Percentiles rank a stretch among this genome's conserved stretches.
phyloP scores from a whole-genome alignment of 1,140 invertebrate genomes.

The Drosophila orena region DNA sequence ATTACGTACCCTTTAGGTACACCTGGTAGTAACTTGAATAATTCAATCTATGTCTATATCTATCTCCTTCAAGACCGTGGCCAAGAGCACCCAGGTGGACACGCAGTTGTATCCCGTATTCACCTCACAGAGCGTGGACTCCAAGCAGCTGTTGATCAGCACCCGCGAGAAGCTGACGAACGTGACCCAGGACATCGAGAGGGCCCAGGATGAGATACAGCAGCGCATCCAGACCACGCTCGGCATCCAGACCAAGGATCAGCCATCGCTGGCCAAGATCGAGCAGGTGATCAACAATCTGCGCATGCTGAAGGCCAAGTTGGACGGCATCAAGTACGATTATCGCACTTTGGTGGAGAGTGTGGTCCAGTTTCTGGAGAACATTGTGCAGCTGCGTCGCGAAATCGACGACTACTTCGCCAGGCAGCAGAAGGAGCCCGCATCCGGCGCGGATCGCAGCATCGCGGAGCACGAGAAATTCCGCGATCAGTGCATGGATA shows the following conservation, averaged over 20 bases:
- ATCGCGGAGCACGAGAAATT: conserved; percentile 83
- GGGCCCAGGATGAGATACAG: conserved; percentile 90
- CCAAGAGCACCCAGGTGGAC: conserved; percentile 90
- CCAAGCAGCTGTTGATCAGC: conserved; percentile 86
- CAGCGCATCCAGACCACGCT: conserved; percentile 88
- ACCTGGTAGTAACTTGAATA: background rate
- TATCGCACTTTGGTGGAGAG: conserved; percentile 91
- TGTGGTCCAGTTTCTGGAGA: conserved; percentile 85
- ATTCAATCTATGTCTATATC: too few species aligned
- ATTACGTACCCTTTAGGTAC: too few species aligned
- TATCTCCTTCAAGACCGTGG: conserved; percentile 88
- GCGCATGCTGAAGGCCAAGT: conserved; percentile 85
- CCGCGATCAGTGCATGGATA: conserved; percentile 82
- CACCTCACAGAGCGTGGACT: conserved; percentile 87
- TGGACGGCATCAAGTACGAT: conserved; percentile 89
- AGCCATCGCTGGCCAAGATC: conserved; percentile 88
- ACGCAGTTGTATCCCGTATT: conserved; percentile 92
- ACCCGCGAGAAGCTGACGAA: conserved; percentile 86
- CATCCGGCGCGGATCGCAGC: conserved; percentile 62
- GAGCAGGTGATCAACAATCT: conserved; percentile 86
- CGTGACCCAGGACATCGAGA: conserved; percentile 89
- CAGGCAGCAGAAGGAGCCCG: conserved; percentile 1
- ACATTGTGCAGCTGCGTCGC: conserved; percentile 68
- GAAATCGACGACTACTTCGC: conserved; percentile 78
- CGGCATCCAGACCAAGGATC: conserved; percentile 86